phyloP scores from a whole-genome alignment of 2,888 invertebrate genomes.

The Pomacea canaliculata region DNA sequence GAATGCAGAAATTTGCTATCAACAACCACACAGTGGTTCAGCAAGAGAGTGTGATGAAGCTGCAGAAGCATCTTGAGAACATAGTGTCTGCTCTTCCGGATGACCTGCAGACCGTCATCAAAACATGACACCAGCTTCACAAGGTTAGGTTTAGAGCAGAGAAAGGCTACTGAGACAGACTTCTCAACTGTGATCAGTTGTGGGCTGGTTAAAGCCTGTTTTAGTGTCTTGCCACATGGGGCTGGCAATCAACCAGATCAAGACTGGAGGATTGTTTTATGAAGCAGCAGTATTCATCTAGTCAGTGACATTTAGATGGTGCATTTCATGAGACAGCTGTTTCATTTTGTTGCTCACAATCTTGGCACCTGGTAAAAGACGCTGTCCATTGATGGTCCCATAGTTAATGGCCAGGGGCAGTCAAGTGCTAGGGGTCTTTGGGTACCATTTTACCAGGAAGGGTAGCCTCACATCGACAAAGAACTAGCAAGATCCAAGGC shows the following conservation, averaged over 20 bases:
- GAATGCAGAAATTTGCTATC: constrained; percentile 56
- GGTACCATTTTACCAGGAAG: too few species aligned
- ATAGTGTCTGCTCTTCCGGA: constrained; percentile 87
- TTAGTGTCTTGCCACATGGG: background rate
- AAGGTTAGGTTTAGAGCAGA: background rate
- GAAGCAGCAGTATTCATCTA: background rate
- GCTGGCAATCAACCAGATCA: background rate
- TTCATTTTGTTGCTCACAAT: too few species aligned
- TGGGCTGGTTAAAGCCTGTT: background rate
- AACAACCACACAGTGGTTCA: constrained; percentile 74
- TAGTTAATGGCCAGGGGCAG: too few species aligned
- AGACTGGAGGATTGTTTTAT: constrained; percentile 1
- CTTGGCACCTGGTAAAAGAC: too few species aligned
- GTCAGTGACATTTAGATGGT: too few species aligned
- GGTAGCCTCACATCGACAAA: too few species aligned
- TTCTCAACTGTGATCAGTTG: too few species aligned
- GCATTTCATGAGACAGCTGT: too few species aligned
- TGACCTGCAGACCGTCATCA: constrained; percentile 85
- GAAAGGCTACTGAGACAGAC: too few species aligned
- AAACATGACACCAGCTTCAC: constrained; percentile 43
- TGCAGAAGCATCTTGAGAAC: constrained; percentile 80
- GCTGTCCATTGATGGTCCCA: too few species aligned
- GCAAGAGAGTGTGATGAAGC: constrained; percentile 73
- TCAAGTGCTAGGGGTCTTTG: too few species aligned
- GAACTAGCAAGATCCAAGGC: too few species aligned